These are phyloP conservation scores for Syngnathus rostellatus DNA, from an alignment of 2,797 vertebrate species.

Conservation along the genomic window DNA sequence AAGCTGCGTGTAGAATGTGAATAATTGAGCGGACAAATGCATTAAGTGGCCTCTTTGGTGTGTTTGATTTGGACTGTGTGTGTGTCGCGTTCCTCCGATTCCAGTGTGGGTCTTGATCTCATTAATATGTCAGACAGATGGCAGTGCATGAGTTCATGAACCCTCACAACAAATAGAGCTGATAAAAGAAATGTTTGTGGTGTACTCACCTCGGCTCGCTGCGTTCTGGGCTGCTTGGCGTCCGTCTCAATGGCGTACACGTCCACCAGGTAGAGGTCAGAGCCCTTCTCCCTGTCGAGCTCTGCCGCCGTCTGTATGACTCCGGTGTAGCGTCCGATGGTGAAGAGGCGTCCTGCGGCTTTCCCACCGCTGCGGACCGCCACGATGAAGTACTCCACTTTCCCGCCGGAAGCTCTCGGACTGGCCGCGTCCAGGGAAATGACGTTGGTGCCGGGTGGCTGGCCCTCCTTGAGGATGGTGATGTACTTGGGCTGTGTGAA, in stretches of 20 bases:
- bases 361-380: conserved; percentile 81
- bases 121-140: conserved; percentile 52
- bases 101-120: conserved; percentile 45
- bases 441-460: conserved; percentile 90
- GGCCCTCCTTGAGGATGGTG: conserved; percentile 91
- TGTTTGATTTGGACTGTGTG: conserved; percentile 45
- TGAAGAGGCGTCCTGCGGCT: conserved; percentile 87
- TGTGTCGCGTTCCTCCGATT: conserved; percentile 31
- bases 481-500: conserved; percentile 96
- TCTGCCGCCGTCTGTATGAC: conserved; percentile 90
- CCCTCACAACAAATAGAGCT: conserved; percentile 33
- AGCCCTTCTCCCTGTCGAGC: conserved; percentile 89
- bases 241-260: conserved; percentile 93
- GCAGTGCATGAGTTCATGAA: conserved; percentile 45
- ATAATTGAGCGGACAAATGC: conserved; percentile 44
- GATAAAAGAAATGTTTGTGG: conserved; percentile 19
- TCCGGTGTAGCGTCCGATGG: conserved; percentile 83
- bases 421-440: conserved; percentile 89
- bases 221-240: conserved; percentile 79
- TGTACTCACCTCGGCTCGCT: conserved; percentile 85
- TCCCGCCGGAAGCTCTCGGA: conserved; percentile 73
- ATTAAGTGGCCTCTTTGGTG: conserved; percentile 44
- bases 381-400: conserved; percentile 95
- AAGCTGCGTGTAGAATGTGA: conserved; percentile 40
- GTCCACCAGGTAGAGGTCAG: conserved; percentile 90